These are phyloP conservation scores for Drosophila subsilvestris DNA, from an alignment of 2,888 invertebrate genomes.

Conservation along the genomic window DNA sequence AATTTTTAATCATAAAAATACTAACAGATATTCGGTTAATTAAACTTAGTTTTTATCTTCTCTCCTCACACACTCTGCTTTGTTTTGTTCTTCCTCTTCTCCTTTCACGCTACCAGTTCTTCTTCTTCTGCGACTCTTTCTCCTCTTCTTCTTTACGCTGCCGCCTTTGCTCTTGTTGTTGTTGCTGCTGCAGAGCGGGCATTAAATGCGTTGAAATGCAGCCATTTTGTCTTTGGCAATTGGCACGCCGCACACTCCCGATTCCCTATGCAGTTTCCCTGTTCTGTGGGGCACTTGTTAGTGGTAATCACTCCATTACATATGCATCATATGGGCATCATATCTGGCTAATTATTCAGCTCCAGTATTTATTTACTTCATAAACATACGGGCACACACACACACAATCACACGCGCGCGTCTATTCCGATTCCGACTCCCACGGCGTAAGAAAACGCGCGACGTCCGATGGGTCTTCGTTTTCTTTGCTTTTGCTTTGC, in stretches of 20 bases:
- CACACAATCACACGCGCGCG: conserved; percentile 44
- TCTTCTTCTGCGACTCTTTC: background rate
- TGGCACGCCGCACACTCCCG: conserved; percentile 20
- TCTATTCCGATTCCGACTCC: conserved; percentile 46
- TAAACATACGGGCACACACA: conserved; percentile 18
- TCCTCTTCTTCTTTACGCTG: background rate
- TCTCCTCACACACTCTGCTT: conserved; percentile 25
- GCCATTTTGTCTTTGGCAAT: conserved; percentile 60
- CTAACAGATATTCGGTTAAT: conserved; percentile 1
- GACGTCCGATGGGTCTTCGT: background rate
- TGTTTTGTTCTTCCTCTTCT: conserved; percentile 42
- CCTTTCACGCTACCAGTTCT: background rate
- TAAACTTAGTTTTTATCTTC: conserved; percentile 13
- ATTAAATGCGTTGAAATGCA: conserved; percentile 76
- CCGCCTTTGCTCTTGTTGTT: conserved; percentile 7
- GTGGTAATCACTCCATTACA: background rate
- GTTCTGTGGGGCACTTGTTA: background rate
- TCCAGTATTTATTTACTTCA: background rate
- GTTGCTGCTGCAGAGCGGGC: conserved; percentile 42
- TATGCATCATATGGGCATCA: background rate
- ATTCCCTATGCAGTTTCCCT: background rate
- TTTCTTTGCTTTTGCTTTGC: background rate
- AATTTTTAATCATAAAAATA: background rate
- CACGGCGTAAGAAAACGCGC: conserved; percentile 44
- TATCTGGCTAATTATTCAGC: background rate